Evolutionary conservation across 2,113 vertebrate genomes (phyloP), one percentile per base, ranked within the genome.

Genomic region (Sylvietta virens): DNA sequence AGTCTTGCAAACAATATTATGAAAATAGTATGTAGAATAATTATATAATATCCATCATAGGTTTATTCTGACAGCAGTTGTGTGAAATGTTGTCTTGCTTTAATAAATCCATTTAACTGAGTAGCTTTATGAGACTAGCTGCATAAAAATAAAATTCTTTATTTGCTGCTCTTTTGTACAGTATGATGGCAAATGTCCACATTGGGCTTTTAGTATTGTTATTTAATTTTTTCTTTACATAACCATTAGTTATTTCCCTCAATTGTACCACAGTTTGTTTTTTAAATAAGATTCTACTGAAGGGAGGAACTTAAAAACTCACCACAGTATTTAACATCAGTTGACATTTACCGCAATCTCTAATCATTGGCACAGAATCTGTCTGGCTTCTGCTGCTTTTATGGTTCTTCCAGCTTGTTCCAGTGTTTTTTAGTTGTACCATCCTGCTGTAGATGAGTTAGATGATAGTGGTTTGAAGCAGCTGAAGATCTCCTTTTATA

Each of bases 231-330:
- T 96, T 95, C 96, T 97, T 96, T 92, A 91, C 82, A 95, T 95
- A 97, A 94, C 89, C 92, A 90, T 96, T 96, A 97, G 90, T 92
- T 97, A 92, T 95, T 97, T 97, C 97, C 96, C 96, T 94, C 92
- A 93, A 96, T 97, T 97, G 97, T 97, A 81, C 77, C 70, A 81
- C 48, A 86, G 94, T 89, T 95, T 96, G 85, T 91, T 97, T 97
- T 96, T 96, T 39, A 77, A 97, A 85, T 92, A 92, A 86, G 89
- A 95, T 94, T 96, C 90, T 95, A 81, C 92, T 93, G 89, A 81
- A 82, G 89, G 77, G 94, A 94, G 96, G 89, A 96, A 97, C 94
- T 97, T 95, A 69, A 95, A 93, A 97, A 86, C 85, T 92, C 85
- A 87, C 92, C 89, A 94, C 93, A 95, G 94, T 92, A 93, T 96